Conservation (phyloP, 2,888 invertebrate species). For the Siphonodentalium dalli region DNA sequence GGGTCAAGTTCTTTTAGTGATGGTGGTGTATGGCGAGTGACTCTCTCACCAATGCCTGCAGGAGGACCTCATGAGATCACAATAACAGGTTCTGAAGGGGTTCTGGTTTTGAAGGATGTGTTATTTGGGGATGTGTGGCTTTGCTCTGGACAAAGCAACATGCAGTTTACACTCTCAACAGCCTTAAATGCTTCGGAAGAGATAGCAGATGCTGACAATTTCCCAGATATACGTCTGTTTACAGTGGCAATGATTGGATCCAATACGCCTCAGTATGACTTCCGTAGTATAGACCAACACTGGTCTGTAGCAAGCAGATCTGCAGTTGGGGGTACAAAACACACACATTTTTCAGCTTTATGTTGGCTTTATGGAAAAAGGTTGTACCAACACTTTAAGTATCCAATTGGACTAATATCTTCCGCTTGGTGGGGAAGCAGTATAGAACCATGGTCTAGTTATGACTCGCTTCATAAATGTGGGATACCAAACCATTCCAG, state of each 20-base stretch:
- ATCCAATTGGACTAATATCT: conserved; percentile 51
- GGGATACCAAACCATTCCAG: background rate
- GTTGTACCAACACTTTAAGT: conserved; percentile 44
- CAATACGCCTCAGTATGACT: background rate
- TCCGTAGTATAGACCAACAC: background rate
- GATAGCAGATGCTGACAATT: background rate
- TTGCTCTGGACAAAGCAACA: conserved; percentile 62
- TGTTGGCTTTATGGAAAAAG: conserved; percentile 59
- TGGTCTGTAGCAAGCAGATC: background rate
- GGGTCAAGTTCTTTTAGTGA: too few relatives aligned
- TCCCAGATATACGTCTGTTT: background rate
- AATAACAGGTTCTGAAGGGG: conserved; percentile 23
- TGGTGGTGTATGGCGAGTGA: conserved; percentile 39
- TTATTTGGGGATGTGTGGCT: conserved; percentile 63
- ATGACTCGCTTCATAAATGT: conserved; percentile 39
- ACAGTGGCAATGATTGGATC: background rate
- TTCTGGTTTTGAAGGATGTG: conserved; percentile 40
- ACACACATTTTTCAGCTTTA: conserved; percentile 52
- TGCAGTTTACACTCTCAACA: conserved; percentile 48
- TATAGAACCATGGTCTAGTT: conserved; percentile 55
- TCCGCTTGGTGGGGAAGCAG: conserved; percentile 48
- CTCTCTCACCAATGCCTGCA: conserved; percentile 31
- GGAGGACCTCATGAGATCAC: conserved; percentile 36
- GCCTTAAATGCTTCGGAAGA: background rate
- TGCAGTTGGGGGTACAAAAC: conserved; percentile 32